These are phyloP conservation scores for Hypena proboscidalis DNA, from an alignment of 2,888 invertebrate species.

Conservation along the genomic window DNA sequence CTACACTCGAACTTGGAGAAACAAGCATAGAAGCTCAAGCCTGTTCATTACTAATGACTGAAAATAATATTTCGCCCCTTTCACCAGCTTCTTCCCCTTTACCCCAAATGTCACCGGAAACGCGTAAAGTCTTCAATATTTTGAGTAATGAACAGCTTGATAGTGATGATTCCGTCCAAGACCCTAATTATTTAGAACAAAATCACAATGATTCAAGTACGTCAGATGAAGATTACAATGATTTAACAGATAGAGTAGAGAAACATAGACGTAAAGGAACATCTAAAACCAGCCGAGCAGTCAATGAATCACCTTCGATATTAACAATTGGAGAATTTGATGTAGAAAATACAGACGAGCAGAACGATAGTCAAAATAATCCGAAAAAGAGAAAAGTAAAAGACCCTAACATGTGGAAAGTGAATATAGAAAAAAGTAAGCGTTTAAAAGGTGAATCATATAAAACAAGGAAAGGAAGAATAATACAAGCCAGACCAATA, in stretches of 20 bases:
- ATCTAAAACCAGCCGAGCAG: constrained; percentile 1
- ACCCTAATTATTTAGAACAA: not conserved
- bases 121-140: constrained; percentile 2
- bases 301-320: constrained; percentile 2
- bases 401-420: too few species aligned
- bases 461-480: not conserved
- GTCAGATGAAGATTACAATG: too few species aligned
- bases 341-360: not conserved
- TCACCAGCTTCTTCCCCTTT: constrained; percentile 1
- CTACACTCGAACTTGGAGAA: too few species aligned
- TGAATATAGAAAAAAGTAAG: too few species aligned
- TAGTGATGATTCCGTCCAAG: not conserved
- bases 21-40: too few species aligned
- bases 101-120: constrained; percentile 7
- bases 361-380: not conserved
- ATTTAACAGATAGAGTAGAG: not conserved
- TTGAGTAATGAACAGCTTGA: not conserved
- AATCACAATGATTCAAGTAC: not conserved
- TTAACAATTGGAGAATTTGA: constrained; percentile 2
- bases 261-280: not conserved
- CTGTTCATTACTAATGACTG: too few species aligned
- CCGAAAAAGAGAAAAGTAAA: too few species aligned
- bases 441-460: not conserved
- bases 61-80: too few species aligned
- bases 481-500: not conserved